Evolutionary conservation across 2,797 vertebrate species (phyloP), one percentile per base, ranked within the genome.

Genomic region (Danio choprae): DNA sequence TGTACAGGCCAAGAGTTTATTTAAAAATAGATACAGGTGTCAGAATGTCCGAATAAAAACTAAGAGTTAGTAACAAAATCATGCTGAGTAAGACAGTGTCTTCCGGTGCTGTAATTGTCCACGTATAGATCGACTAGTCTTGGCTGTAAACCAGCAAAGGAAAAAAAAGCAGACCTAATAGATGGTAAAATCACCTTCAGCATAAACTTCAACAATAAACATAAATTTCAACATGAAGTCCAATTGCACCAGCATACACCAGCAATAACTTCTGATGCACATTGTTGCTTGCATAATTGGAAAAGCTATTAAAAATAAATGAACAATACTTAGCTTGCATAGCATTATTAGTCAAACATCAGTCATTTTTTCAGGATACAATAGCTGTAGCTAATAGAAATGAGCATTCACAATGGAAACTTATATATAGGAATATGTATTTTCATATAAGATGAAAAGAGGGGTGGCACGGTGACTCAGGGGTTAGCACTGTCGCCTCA

Each of bases 271-370:
- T 87, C 79, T 91, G 91, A 91, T 91, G 86, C 86, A 80, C 85
- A 87, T 84, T 86, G 89, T 88, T 89, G 88, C 83, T 84, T 73
- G 80, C 87, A 87, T 92, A 92, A 92, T 92, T 92, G 87, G 87
- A 90, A 90, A 91, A 90, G 80, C 88, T 88, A 90, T 93, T 92
- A 91, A 92, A 93, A 92, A 90, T 89, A 88, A 90, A 92, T 93
- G 87, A 93, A 91, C 88, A 88, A 86, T 87, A 87, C 89, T 92
- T 89, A 89, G 89, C 86, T 84, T 73, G 16, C 81, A 87, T 85
- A 87, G 74, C 87, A 79, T 71, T 90, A 91, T 91, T 85, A 85
- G 86, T 86, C 84, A 78, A 86, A 77, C 81, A 89, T 91, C 87
- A 90, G 87, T 79, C 82, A 82, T 67, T 84, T 84, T 75, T 86